A percentile compares a stretch with the other conserved stretches of the same genome.
These are phyloP conservation scores for Alosa alosa DNA, from an alignment of 2,113 vertebrate genomes.

Conservation along the genomic window DNA sequence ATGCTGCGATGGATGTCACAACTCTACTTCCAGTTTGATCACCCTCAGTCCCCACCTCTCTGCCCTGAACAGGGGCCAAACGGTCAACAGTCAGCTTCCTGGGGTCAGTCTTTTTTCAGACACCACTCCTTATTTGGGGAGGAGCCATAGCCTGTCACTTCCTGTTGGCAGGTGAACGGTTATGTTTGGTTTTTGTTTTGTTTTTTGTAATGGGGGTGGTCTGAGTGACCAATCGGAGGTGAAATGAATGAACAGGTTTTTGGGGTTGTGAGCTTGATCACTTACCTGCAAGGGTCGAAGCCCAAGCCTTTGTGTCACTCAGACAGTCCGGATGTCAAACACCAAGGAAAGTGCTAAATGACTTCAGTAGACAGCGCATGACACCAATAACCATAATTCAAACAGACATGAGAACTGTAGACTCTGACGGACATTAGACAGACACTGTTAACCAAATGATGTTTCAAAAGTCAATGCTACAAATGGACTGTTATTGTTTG, in stretches of 20 bases:
- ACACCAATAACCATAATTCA: slow-evolving; percentile 7
- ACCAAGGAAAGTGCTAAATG: slow-evolving; percentile 4
- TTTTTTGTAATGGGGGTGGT: background rate
- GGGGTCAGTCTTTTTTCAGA: background rate
- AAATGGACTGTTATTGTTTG: slow-evolving; percentile 46
- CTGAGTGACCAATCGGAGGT: background rate
- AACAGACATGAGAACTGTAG: slow-evolving; percentile 19
- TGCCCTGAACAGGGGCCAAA: background rate
- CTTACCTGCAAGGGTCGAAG: slow-evolving; percentile 61
- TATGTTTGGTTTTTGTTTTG: background rate
- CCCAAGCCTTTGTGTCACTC: slow-evolving; percentile 51
- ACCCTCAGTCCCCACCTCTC: background rate
- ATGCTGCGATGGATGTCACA: background rate
- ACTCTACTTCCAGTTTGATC: background rate
- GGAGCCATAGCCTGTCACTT: background rate
- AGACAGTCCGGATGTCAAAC: slow-evolving; percentile 8
- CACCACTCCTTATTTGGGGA: background rate
- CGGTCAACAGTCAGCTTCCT: background rate
- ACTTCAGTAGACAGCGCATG: slow-evolving; percentile 15
- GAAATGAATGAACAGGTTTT: slow-evolving; percentile 17
- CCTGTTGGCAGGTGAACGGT: background rate
- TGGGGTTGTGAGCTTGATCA: background rate
- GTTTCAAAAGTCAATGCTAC: slow-evolving; percentile 21
- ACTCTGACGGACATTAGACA: slow-evolving; percentile 14
- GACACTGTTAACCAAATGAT: slow-evolving; percentile 21